Percentiles rank a stretch among this genome's conserved stretches.
Evolutionary conservation across 2,113 vertebrate species (phyloP).

Genomic region (Prolemur simus): DNA sequence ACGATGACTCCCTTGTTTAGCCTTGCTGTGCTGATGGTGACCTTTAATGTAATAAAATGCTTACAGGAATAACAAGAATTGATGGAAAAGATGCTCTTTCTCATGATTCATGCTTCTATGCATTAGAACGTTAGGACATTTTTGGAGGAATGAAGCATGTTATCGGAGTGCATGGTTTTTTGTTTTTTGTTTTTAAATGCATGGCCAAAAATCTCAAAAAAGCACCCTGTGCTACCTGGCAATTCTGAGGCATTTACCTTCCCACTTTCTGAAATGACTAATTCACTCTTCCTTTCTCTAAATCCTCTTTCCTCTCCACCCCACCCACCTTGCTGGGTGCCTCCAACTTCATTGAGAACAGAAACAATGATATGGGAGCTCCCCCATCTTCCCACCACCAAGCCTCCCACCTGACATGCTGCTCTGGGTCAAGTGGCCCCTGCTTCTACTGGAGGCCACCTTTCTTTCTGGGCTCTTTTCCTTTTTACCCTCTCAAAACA

Average conservation of each 20-base stretch:
- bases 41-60: not conserved
- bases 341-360: not conserved
- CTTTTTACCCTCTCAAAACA: not conserved
- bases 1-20: not conserved
- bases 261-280: not conserved
- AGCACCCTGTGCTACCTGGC: not conserved
- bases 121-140: not conserved
- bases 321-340: not conserved
- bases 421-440: not conserved
- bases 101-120: not conserved
- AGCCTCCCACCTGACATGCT: no score
- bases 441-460: not conserved
- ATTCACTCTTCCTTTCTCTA: not conserved
- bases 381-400: no score
- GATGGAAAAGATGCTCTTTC: not conserved
- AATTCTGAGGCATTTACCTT: not conserved
- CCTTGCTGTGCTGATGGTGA: slow-evolving; percentile 26
- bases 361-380: not conserved
- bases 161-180: not conserved
- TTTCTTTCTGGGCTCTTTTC: not conserved
- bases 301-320: not conserved
- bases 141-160: not conserved
- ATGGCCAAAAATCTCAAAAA: not conserved
- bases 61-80: slow-evolving; percentile 8
- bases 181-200: not conserved